These are phyloP conservation scores for Radopholus similis DNA, from an alignment of 1,140 invertebrate species.

Conservation along the genomic window DNA sequence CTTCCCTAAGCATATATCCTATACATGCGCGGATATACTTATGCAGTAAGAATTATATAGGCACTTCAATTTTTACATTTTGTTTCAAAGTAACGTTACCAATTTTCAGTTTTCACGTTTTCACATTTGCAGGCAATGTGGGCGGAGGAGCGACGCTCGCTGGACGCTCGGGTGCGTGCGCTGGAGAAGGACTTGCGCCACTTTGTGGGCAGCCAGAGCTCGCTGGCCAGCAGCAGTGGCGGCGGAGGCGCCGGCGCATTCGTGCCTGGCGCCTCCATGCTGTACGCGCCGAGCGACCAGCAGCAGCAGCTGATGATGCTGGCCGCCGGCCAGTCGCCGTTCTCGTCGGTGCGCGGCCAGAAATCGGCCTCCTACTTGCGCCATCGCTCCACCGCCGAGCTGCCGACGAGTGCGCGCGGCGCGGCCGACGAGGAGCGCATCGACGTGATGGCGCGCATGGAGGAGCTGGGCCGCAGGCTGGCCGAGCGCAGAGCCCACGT, in stretches of 20 bases:
- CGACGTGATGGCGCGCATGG: constrained; percentile 23
- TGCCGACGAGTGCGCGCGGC: constrained; percentile 31
- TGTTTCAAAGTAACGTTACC: no score
- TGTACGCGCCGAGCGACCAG: neutral
- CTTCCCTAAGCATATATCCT: no score
- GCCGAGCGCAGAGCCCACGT: constrained; percentile 25
- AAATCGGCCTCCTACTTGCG: neutral
- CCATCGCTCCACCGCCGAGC: constrained; percentile 19
- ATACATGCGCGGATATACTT: no score
- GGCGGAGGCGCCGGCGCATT: neutral
- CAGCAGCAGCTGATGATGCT: no score
- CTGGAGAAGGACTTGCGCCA: constrained; percentile 29
- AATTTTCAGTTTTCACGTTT: no score
- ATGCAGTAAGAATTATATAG: no score
- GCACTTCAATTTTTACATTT: no score
- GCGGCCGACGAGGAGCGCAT: constrained; percentile 20
- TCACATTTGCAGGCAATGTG: no score
- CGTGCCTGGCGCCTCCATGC: neutral
- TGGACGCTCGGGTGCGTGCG: constrained; percentile 31
- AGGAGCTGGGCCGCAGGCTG: constrained; percentile 26
- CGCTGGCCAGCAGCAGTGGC: constrained; percentile 5
- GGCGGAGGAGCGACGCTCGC: constrained; percentile 32
- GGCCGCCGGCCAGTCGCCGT: neutral
- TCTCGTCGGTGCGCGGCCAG: constrained; percentile 5
- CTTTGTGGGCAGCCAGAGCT: constrained; percentile 24